Evolutionary conservation across 1,140 invertebrate species (phyloP).

Genomic region (Megalopta genalis): DNA sequence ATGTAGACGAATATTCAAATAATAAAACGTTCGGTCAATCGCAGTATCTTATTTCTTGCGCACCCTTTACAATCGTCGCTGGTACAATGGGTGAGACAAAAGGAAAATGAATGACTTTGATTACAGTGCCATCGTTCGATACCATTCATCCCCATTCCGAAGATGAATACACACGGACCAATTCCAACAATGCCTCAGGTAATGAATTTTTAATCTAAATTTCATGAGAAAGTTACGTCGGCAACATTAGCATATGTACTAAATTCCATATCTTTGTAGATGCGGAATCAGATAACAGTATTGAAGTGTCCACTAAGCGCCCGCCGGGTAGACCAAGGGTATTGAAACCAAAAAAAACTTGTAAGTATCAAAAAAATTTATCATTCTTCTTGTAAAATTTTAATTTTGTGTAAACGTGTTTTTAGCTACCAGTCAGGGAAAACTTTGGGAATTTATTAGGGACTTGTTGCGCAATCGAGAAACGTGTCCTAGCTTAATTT

Average conservation of each 20-base stretch:
- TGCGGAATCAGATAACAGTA: conserved; percentile 76
- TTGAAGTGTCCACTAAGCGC: conserved; percentile 74
- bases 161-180: conserved; percentile 76
- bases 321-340: conserved; percentile 77
- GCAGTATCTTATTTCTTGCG: background rate
- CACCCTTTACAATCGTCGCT: no score
- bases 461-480: conserved; percentile 88
- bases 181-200: conserved; percentile 72
- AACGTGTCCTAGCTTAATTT: conserved; percentile 89
- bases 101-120: conserved; percentile 10
- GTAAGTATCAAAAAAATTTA: conserved; percentile 59
- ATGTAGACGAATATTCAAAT: background rate
- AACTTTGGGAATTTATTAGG: conserved; percentile 90
- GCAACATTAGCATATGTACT: background rate
- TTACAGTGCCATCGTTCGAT: conserved; percentile 66
- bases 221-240: background rate
- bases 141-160: conserved; percentile 70
- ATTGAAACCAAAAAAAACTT: conserved; percentile 72
- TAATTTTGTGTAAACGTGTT: conserved; percentile 31
- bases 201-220: background rate
- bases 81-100: no score
- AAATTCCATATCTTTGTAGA: conserved; percentile 61
- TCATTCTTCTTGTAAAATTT: background rate
- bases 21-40: background rate
- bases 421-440: conserved; percentile 83